A percentile compares a stretch with the other conserved stretches of the same genome.
These are phyloP conservation scores for Tinea semifulvella DNA, from an alignment of 2,888 invertebrate genomes.

Conservation along the genomic window DNA sequence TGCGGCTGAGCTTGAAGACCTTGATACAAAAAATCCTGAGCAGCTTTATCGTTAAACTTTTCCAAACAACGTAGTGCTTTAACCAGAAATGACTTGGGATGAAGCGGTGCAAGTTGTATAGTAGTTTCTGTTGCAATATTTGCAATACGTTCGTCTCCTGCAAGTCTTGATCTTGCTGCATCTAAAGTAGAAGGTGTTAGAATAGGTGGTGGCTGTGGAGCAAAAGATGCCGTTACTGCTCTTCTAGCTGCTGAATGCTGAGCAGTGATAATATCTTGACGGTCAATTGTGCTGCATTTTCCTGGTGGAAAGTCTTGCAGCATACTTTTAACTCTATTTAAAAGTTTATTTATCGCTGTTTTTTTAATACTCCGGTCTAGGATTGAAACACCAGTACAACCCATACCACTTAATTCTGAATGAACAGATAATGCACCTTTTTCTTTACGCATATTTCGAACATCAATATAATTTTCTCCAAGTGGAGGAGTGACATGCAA, in stretches of 20 bases:
- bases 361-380: constrained; percentile 53
- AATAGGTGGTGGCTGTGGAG: constrained; percentile 38
- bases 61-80: constrained; percentile 45
- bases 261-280: constrained; percentile 45
- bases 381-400: constrained; percentile 37
- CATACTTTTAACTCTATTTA: constrained; percentile 43
- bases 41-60: constrained; percentile 32
- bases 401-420: constrained; percentile 41
- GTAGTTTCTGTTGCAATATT: constrained; percentile 31
- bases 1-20: constrained; percentile 34
- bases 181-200: constrained; percentile 29
- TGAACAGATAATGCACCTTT: constrained; percentile 51
- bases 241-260: constrained; percentile 49
- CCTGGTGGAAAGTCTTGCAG: constrained; percentile 43
- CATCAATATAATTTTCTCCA: constrained; percentile 38
- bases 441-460: constrained; percentile 40
- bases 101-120: constrained; percentile 27
- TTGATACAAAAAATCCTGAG: constrained; percentile 32
- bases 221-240: constrained; percentile 51
- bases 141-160: constrained; percentile 38
- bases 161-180: constrained; percentile 37
- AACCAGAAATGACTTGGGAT: constrained; percentile 38
- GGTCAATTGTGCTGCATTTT: constrained; percentile 37
- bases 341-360: constrained; percentile 49
- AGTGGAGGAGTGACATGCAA: constrained; percentile 28